A percentile compares a stretch with the other conserved stretches of the same genome.
Conservation (phyloP, 2,113 vertebrate genomes). For the Gopherus evgoodei region DNA sequence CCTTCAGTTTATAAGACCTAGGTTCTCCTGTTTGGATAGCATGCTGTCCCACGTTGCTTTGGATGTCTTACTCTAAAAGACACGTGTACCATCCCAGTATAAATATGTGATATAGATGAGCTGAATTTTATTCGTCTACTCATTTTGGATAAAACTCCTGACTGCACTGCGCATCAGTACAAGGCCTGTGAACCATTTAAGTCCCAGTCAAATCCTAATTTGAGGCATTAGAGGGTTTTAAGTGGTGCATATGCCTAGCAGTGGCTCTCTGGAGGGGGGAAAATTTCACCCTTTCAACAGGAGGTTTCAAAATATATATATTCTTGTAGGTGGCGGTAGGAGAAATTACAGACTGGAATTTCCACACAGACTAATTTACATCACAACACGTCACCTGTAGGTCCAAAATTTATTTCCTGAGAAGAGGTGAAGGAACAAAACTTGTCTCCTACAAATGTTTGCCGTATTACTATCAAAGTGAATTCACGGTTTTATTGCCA, state of each 20-base stretch:
- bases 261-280: not conserved
- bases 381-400: not conserved
- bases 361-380: not conserved
- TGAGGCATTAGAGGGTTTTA: not conserved
- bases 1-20: not conserved
- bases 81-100: not conserved
- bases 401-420: not conserved
- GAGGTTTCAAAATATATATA: not conserved
- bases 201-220: not conserved
- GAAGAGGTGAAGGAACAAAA: not conserved
- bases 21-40: not conserved
- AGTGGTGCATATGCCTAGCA: not conserved
- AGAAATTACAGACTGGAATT: no score
- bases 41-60: not conserved
- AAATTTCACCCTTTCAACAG: not conserved
- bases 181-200: rapidly evolving
- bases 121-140: rapidly evolving
- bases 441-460: not conserved
- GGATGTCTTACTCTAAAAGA: not conserved
- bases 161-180: not conserved
- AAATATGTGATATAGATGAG: not conserved
- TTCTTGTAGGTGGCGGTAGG: not conserved
- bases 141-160: not conserved
- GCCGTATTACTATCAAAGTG: not conserved
- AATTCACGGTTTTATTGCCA: not conserved